Evolutionary conservation across 2,888 invertebrate genomes (phyloP).

Genomic region (Leucophenga montana): DNA sequence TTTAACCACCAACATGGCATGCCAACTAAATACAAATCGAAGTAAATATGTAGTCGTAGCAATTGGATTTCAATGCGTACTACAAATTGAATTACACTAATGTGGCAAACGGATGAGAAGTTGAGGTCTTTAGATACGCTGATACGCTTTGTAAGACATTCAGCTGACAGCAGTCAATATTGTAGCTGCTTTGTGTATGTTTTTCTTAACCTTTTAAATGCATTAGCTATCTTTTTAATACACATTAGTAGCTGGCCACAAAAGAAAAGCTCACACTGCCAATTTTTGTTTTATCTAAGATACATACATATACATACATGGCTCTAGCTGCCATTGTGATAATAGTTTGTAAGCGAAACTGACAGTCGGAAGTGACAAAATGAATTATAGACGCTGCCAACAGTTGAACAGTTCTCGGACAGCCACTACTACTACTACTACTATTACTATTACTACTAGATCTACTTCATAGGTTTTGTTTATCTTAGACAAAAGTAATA

Average conservation of each 20-base stretch:
- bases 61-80: too few relatives aligned
- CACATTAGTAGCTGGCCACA: conserved; percentile 5
- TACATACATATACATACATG: too few relatives aligned
- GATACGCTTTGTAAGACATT: neutral
- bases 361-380: conserved; percentile 52
- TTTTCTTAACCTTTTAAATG: conserved; percentile 6
- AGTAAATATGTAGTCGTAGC: too few relatives aligned
- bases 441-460: neutral
- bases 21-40: neutral
- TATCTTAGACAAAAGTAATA: conserved; percentile 2
- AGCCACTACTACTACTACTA: too few relatives aligned
- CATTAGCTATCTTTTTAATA: conserved; percentile 6
- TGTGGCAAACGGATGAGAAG: conserved; percentile 62
- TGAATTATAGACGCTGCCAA: conserved; percentile 54
- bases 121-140: neutral
- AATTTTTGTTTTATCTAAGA: neutral
- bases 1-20: neutral
- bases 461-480: neutral
- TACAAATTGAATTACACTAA: conserved; percentile 63
- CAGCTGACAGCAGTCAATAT: conserved; percentile 8
- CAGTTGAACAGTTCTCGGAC: neutral
- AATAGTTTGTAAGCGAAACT: conserved; percentile 22
- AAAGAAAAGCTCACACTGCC: neutral
- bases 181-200: neutral
- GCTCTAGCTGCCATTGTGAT: conserved; percentile 7